Conservation (phyloP, 2,888 invertebrate genomes). For the Drosophila melanosoma region DNA sequence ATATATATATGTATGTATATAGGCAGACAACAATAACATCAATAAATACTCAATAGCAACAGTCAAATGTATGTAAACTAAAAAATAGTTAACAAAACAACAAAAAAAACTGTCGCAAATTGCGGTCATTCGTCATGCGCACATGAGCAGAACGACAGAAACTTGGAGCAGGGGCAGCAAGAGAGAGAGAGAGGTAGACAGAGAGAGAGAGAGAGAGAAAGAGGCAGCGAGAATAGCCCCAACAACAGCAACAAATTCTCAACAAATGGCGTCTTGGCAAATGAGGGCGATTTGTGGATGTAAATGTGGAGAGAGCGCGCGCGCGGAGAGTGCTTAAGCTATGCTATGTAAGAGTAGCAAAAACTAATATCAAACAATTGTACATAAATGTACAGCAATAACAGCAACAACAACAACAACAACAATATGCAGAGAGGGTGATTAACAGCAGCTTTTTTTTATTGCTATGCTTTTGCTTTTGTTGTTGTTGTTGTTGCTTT, state of each 20-base stretch:
- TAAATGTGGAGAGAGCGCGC: background rate
- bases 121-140: slow-evolving; percentile 85
- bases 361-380: slow-evolving; percentile 40
- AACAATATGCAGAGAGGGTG: slow-evolving; percentile 19
- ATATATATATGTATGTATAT: slow-evolving; percentile 39
- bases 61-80: slow-evolving; percentile 69
- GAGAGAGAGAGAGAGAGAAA: background rate
- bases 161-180: slow-evolving; percentile 35
- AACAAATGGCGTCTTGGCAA: slow-evolving; percentile 72
- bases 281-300: slow-evolving; percentile 46
- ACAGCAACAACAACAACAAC: slow-evolving; percentile 10
- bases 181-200: background rate
- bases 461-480: slow-evolving; percentile 41
- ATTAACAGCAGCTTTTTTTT: slow-evolving; percentile 27
- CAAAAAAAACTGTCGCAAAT: slow-evolving; percentile 80
- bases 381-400: slow-evolving; percentile 32
- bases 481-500: slow-evolving; percentile 31
- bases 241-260: slow-evolving; percentile 52
- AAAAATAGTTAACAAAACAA: slow-evolving; percentile 64
- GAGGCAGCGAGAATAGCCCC: slow-evolving; percentile 31
- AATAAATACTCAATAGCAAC: slow-evolving; percentile 71
- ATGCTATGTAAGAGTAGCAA: slow-evolving; percentile 53
- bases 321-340: slow-evolving; percentile 25
- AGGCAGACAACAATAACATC: slow-evolving; percentile 45
- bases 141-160: slow-evolving; percentile 78